Evolutionary conservation across 2,797 vertebrate species (phyloP).

Genomic region (Phaenicophaeus curvirostris): DNA sequence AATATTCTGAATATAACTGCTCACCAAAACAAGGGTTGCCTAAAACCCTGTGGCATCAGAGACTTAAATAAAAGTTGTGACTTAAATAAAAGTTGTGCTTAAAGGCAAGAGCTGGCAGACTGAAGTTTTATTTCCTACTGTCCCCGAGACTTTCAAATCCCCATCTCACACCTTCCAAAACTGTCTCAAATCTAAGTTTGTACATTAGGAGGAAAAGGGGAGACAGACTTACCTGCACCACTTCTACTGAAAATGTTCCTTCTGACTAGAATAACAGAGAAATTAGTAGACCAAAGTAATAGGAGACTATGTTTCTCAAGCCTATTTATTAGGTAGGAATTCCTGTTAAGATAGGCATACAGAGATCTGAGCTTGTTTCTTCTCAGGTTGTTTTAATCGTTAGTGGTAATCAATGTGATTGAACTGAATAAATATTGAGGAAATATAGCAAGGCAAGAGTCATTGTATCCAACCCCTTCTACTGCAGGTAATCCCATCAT

Average conservation of each 20-base stretch:
- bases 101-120: neutral
- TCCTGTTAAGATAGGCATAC: neutral
- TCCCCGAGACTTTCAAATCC: neutral
- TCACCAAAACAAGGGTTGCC: neutral
- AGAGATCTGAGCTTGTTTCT: neutral
- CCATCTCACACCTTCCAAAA: neutral
- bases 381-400: neutral
- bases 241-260: neutral
- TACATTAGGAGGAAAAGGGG: neutral
- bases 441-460: neutral
- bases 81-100: neutral
- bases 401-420: neutral
- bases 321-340: neutral
- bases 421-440: neutral
- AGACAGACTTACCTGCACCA: neutral
- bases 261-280: neutral
- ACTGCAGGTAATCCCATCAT: neutral
- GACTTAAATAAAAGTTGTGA: neutral
- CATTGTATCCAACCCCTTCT: neutral
- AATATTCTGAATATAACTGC: neutral
- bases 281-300: neutral
- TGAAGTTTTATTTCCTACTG: neutral
- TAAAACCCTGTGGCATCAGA: neutral
- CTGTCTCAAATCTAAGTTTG: neutral
- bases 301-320: neutral